Percentiles rank a stretch among this genome's conserved stretches.
Conservation (phyloP, 2,888 invertebrate genomes). For the Mythimna loreyi region DNA sequence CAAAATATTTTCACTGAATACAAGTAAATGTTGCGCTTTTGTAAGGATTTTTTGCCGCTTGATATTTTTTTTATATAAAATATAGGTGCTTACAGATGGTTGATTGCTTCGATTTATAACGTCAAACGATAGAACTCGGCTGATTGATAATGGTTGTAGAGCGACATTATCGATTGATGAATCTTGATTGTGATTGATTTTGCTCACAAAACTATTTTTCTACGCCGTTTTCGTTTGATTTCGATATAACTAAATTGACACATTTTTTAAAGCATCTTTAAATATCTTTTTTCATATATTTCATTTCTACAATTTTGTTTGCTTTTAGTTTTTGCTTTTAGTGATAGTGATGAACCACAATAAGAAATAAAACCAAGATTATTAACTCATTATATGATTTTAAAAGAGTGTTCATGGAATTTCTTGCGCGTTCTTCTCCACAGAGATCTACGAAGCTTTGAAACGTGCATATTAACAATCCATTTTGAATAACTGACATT, state of each 20-base stretch:
- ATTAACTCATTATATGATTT: too few species aligned
- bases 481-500: too few species aligned
- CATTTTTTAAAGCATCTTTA: background rate
- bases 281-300: background rate
- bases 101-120: slow-evolving; percentile 33
- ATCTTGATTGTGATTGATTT: slow-evolving; percentile 30
- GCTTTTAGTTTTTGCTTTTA: too few species aligned
- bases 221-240: background rate
- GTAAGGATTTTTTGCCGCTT: slow-evolving; percentile 13
- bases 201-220: background rate
- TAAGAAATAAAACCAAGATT: too few species aligned
- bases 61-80: slow-evolving; percentile 23
- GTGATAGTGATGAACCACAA: too few species aligned
- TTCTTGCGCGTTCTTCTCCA: too few species aligned
- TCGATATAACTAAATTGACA: background rate
- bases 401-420: too few species aligned
- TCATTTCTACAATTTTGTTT: background rate
- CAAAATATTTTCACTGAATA: slow-evolving; percentile 41
- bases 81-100: background rate
- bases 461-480: too few species aligned
- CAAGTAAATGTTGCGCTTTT: slow-evolving; percentile 19
- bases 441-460: too few species aligned
- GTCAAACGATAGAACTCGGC: slow-evolving; percentile 15
- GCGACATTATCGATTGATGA: slow-evolving; percentile 15
- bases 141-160: slow-evolving; percentile 14